Conservation (phyloP, 2,888 invertebrate species). For the Matsumyia berberina region DNA sequence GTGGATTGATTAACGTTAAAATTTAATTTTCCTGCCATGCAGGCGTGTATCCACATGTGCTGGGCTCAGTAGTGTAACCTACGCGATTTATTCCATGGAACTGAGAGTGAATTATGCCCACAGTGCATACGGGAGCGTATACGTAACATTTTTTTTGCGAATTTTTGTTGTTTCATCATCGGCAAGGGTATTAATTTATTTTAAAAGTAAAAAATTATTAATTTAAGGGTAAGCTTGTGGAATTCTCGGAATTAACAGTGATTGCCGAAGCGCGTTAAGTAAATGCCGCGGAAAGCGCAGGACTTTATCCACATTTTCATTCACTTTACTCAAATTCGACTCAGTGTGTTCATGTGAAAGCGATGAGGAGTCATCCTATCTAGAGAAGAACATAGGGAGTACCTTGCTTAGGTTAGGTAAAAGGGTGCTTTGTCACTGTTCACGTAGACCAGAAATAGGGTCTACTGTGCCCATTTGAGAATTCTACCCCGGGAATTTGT, state of each 20-base stretch:
- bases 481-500: too few species aligned
- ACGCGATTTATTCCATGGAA: not conserved
- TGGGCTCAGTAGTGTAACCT: not conserved
- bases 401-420: too few species aligned
- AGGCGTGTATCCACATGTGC: not conserved
- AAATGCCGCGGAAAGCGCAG: too few species aligned
- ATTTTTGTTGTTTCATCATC: not conserved
- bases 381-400: too few species aligned
- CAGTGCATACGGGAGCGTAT: not conserved
- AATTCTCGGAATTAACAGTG: constrained; percentile 18
- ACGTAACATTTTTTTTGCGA: not conserved
- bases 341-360: too few species aligned
- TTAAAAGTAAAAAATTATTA: not conserved
- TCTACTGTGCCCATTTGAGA: too few species aligned
- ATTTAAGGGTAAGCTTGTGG: constrained; percentile 27
- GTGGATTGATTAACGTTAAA: constrained; percentile 58
- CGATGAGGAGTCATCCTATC: too few species aligned
- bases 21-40: constrained; percentile 23
- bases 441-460: too few species aligned
- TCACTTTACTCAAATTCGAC: too few species aligned
- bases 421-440: too few species aligned
- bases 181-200: not conserved
- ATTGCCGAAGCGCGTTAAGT: not conserved
- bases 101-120: constrained; percentile 5
- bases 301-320: too few species aligned